Base-by-base conservation (phyloP, 2,888 invertebrate species). In the Aphodius sticticus region DNA sequence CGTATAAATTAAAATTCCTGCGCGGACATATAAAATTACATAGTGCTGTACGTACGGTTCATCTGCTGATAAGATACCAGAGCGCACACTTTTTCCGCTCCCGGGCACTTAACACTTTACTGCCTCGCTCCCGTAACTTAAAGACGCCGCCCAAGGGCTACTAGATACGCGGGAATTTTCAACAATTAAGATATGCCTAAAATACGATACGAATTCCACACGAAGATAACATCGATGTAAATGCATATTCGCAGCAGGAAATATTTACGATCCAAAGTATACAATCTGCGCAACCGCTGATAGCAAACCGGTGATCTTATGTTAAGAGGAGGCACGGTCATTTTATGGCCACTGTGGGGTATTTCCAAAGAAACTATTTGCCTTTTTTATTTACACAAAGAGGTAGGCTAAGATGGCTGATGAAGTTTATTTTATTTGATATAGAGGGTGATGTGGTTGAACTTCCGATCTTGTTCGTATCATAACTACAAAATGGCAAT, bases 1-100 rank as follows among this genome's bases (percentile, higher is more conserved):
- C 36, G 74, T 74, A 74, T 74, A 74, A 74, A 74, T 74, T 74
- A 74, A 74, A 74, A 74, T 74, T 74, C 74, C 74, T 36, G 6
- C 14, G 74, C 36, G 36, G 16, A 70, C 70, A 36, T 35, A 37
- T 74, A 37, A 74, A 74, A 74, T 74, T 74, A 74, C 37, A 74
- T 3, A 35, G 74, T 37, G 74, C 37, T 36, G 74, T 74, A 26
- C 12, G 35, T 35, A 37, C 36, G 74, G 74, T 53, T 53, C 53
- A 53, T 53, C 53, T 53, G 53, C 12, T 53, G 53, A 53, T 53
- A 53, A 53, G 53, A 53, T 53, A 53, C 7, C 53, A 53, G 53
- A 26, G 53, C 7, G 53, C 53, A 53, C 53, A 53, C 53, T 53
- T 53, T 26, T 53, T 53, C 53, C 53, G 53, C 53, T 53, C 7